Evolutionary conservation across 2,113 vertebrate genomes (phyloP).

Genomic region (Dermatemys mawii): DNA sequence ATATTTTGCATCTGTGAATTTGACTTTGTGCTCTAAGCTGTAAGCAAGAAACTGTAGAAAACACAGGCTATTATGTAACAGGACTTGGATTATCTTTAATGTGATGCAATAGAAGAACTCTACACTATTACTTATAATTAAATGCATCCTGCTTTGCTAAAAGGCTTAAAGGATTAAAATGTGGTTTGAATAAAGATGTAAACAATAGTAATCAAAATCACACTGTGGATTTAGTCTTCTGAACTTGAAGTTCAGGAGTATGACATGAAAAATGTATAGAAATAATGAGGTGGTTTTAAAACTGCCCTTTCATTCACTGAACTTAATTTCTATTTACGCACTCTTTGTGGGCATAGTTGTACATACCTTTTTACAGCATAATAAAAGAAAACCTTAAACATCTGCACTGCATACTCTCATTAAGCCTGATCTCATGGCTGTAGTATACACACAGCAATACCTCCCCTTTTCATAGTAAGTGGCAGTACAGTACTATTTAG

Average conservation of each 20-base stretch:
- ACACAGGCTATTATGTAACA: conserved; percentile 52
- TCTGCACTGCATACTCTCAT: conserved; percentile 36
- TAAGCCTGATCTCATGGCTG: not conserved
- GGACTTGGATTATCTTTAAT: conserved; percentile 11
- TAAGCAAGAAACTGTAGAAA: not conserved
- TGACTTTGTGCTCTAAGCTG: conserved; percentile 6
- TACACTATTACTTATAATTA: conserved; percentile 58
- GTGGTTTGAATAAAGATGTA: conserved; percentile 7
- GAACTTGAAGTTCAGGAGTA: conserved; percentile 2
- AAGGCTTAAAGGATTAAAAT: conserved; percentile 30
- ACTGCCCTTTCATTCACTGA: conserved; percentile 57
- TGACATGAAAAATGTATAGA: not conserved
- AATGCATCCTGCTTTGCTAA: conserved; percentile 35
- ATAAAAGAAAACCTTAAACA: conserved; percentile 47
- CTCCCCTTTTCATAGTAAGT: not conserved
- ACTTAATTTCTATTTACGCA: conserved; percentile 46
- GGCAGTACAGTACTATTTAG: not conserved
- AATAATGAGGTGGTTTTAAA: conserved; percentile 51
- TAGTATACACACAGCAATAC: not conserved
- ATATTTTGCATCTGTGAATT: conserved; percentile 34
- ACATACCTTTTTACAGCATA: conserved; percentile 60
- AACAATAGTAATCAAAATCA: conserved; percentile 21
- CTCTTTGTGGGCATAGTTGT: conserved; percentile 52
- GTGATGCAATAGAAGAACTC: conserved; percentile 27
- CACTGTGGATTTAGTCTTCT: not conserved